Percentiles rank a stretch among this genome's conserved stretches.
Conservation (phyloP, 1,140 invertebrate genomes). For the Amphibalanus amphitrite region DNA sequence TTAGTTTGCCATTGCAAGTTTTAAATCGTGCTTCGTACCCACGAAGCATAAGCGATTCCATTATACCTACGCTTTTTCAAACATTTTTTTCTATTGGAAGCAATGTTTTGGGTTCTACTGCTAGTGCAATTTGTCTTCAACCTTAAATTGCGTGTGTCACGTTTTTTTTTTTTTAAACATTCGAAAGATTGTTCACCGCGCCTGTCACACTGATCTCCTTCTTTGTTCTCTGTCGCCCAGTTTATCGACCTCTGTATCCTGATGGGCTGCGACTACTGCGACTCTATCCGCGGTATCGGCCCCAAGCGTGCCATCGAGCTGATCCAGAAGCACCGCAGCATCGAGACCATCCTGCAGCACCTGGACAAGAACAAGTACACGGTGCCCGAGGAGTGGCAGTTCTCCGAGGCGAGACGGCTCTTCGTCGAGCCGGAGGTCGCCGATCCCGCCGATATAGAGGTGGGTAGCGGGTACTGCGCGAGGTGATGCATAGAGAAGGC, state of each 20-base stretch:
- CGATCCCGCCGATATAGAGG: conserved; percentile 54
- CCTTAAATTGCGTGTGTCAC: no score
- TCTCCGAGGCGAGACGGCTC: conserved; percentile 62
- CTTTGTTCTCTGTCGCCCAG: conserved; percentile 29
- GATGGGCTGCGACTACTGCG: conserved; percentile 91
- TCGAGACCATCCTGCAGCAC: conserved; percentile 76
- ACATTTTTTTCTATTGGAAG: no score
- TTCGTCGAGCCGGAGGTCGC: conserved; percentile 75
- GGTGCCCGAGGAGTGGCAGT: conserved; percentile 82
- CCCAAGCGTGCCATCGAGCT: conserved; percentile 94
- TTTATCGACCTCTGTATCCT: conserved; percentile 98
- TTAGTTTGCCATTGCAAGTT: no score
- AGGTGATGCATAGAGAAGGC: no score
- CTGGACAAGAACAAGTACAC: conserved; percentile 69
- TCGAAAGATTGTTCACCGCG: no score
- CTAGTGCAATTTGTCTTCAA: no score
- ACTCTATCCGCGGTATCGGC: conserved; percentile 84
- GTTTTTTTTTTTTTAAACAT: no score
- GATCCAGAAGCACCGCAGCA: conserved; percentile 60
- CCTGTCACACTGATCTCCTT: conserved; percentile 34
- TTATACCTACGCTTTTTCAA: no score
- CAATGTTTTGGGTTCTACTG: no score
- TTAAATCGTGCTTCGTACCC: no score
- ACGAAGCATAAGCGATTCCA: no score
- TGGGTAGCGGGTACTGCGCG: conserved; percentile 24